A percentile compares a stretch with the other conserved stretches of the same genome.
These are phyloP conservation scores for Ciconia stormi DNA, from an alignment of 2,113 vertebrate genomes.

Conservation along the genomic window DNA sequence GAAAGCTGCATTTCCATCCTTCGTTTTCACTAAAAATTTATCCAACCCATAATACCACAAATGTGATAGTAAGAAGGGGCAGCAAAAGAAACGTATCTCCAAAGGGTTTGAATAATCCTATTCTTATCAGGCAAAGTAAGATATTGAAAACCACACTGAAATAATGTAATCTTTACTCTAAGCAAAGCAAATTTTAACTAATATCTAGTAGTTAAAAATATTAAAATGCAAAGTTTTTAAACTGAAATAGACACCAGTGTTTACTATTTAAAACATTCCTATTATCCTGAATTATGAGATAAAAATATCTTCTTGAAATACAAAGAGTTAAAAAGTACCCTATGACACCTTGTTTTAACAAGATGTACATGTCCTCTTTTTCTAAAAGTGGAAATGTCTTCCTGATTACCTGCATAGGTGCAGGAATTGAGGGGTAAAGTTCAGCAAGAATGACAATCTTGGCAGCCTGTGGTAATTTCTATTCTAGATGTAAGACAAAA, in stretches of 20 bases:
- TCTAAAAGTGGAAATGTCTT: neutral
- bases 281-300: neutral
- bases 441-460: neutral
- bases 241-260: neutral
- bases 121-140: neutral
- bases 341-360: neutral
- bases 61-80: neutral
- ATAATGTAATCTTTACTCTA: neutral
- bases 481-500: neutral
- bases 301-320: neutral
- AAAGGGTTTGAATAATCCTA: neutral
- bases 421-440: neutral
- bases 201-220: neutral
- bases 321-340: neutral
- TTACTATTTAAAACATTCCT: neutral
- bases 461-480: neutral
- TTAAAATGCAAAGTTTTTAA: neutral
- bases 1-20: neutral
- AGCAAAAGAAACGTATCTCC: neutral
- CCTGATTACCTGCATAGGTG: neutral
- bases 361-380: accelerated
- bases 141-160: neutral
- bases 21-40: neutral
- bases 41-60: neutral
- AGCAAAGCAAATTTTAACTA: neutral